Evolutionary conservation across 2,888 invertebrate genomes (phyloP).

Genomic region (Acronicta alni): DNA sequence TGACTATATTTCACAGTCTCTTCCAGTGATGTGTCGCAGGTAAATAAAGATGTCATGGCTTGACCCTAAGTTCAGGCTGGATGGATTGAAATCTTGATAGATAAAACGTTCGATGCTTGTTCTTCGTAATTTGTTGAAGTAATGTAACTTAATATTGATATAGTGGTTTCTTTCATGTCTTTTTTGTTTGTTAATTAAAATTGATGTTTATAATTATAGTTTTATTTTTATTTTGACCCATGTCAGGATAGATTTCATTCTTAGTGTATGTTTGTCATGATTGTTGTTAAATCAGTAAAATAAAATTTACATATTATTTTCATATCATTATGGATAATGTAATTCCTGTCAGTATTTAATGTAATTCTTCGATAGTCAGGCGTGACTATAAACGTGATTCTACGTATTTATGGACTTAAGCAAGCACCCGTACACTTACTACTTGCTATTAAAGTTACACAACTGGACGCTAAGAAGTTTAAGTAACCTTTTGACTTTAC

Average conservation of each 20-base stretch:
- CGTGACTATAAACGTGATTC: background rate
- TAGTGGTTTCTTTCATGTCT: constrained; percentile 4
- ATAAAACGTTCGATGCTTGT: constrained; percentile 38
- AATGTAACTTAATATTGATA: constrained; percentile 20
- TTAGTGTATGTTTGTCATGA: no score
- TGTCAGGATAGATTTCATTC: no score
- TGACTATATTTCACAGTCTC: constrained; percentile 37
- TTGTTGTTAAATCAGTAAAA: no score
- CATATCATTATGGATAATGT: no score
- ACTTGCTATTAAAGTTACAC: constrained; percentile 32
- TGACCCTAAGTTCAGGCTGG: constrained; percentile 51
- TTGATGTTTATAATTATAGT: no score
- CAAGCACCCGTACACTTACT: constrained; percentile 20
- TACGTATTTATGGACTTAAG: constrained; percentile 6
- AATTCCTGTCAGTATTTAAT: background rate
- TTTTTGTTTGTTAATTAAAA: no score
- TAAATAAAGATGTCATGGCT: constrained; percentile 53
- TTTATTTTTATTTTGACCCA: no score
- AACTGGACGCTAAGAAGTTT: constrained; percentile 40
- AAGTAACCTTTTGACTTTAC: constrained; percentile 55
- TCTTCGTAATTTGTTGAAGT: constrained; percentile 37
- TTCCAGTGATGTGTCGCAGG: constrained; percentile 32
- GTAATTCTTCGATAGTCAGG: background rate
- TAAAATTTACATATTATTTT: no score
- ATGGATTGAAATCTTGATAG: constrained; percentile 57